Conservation (phyloP, 2,888 invertebrate species). For the Diploptera punctata region DNA sequence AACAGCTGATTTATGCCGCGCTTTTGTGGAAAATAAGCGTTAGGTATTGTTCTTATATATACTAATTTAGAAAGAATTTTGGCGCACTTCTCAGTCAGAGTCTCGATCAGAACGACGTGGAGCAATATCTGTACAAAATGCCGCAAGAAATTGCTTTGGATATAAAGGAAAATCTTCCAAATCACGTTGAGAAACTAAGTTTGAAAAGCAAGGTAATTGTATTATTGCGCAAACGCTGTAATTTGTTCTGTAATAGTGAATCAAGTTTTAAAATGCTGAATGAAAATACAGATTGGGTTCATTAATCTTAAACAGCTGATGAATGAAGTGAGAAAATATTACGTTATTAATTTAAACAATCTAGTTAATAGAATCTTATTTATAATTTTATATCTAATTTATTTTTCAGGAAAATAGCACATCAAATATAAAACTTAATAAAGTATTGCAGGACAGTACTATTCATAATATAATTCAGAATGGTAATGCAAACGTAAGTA, state of each 20-base stretch:
- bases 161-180: background rate
- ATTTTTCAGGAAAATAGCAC: background rate
- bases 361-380: background rate
- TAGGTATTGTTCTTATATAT: too few species aligned
- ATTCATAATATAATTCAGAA: background rate
- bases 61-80: too few species aligned
- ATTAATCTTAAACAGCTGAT: background rate
- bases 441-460: conserved; percentile 11
- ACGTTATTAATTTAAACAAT: background rate
- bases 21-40: too few species aligned
- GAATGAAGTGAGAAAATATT: background rate
- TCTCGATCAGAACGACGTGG: too few species aligned
- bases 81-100: too few species aligned
- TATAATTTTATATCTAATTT: background rate
- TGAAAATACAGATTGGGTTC: background rate
- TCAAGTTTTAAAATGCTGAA: background rate
- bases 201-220: background rate
- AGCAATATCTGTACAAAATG: too few species aligned
- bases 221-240: background rate
- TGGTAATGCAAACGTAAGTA: background rate
- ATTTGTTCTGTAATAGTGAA: background rate
- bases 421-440: background rate
- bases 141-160: background rate
- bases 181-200: background rate
- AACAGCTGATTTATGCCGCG: too few species aligned